These are phyloP conservation scores for Sciaenops ocellatus DNA, from an alignment of 2,797 vertebrate genomes.

Conservation along the genomic window DNA sequence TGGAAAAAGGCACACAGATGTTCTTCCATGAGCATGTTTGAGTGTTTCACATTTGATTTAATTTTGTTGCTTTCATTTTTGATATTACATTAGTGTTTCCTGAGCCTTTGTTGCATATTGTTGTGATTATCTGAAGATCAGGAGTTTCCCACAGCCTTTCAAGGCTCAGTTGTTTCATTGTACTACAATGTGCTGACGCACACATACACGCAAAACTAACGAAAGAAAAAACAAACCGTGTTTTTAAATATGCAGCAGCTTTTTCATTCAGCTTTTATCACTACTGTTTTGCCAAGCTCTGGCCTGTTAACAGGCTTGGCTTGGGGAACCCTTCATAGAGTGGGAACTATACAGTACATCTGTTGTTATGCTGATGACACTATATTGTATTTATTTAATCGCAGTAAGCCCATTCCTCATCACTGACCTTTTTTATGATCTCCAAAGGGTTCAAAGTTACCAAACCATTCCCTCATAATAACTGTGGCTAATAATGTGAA, in stretches of 20 bases:
- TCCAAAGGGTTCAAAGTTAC: not conserved
- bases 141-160: slow-evolving; percentile 10
- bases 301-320: slow-evolving; percentile 10
- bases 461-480: not conserved
- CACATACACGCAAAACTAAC: not conserved
- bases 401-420: not conserved
- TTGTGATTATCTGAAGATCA: slow-evolving; percentile 1
- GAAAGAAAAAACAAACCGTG: not conserved
- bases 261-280: slow-evolving; percentile 5
- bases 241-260: not conserved
- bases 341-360: not conserved
- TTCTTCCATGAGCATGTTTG: not conserved
- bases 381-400: not conserved
- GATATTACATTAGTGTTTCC: slow-evolving; percentile 2
- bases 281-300: not conserved
- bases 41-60: slow-evolving; percentile 7
- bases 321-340: not conserved
- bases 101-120: slow-evolving; percentile 3
- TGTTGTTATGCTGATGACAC: slow-evolving; percentile 31
- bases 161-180: not conserved
- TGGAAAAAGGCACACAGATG: not conserved
- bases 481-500: not conserved
- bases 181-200: not conserved
- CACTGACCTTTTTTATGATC: not conserved
- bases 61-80: not conserved